Evolutionary conservation across 2,113 vertebrate genomes (phyloP), one percentile per base, ranked within the genome.

Genomic region (Neopipo cinnamomea): DNA sequence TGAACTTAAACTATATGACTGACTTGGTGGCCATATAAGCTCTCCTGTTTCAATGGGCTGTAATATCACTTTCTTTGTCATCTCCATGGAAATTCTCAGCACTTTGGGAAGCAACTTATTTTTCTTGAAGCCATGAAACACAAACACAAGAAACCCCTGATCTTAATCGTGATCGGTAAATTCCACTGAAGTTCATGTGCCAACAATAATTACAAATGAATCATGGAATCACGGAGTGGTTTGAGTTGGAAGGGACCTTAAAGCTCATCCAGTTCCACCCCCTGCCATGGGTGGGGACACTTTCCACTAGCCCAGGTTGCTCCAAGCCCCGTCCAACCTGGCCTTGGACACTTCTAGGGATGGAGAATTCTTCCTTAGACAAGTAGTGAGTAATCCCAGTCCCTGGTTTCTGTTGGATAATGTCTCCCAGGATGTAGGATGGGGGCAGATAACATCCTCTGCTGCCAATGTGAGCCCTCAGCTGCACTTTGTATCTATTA

Each of bases 311-410:
- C 49, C 42, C 42, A 65, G 67, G 22, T 2, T 73, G 50, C 37
- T 73, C 50, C 35, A 4, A 42, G 3, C 41, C 21, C 41, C 0
- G 0, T 27, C 35, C 59, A 44, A 0, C 25, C 76, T 27, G 59
- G 25, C 17, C 50, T 56, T 33, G 59, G 44, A 0, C 59, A 50
- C 11, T 50, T 0, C 59, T 19, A 81, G 33, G 18, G 52, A 3
- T 33, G 59, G 35, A 8, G 8, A 33, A 74, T 16, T 33, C 41
- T 61, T 83, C 58, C 41, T 91, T 15, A 72, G 21, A 4, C 21
- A 9, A 35, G 14, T 1, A 41, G 27, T 47, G 44, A 84, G 16
- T 25, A 28, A 70, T 21, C 19, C 53, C 39, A 61, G 4, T 7
- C 30, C 11, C 71, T 39, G 39, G 0, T 46, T 88, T 50, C 58